Evolutionary conservation across 1,140 invertebrate species (phyloP), one percentile per base, ranked within the genome.

Genomic region (Sminthurinus signatus): DNA sequence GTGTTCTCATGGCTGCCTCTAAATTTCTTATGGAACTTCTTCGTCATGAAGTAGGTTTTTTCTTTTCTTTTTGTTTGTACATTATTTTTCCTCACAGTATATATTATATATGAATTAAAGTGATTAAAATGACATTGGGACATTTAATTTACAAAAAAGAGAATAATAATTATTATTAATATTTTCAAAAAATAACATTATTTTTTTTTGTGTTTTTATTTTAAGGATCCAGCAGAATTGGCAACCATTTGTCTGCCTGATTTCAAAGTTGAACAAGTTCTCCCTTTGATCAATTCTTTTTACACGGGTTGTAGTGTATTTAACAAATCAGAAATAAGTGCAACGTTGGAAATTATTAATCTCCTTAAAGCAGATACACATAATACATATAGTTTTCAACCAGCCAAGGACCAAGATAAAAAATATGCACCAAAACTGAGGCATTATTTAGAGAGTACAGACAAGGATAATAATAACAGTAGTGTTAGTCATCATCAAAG

Each of bases 1-100:
- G 56, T 59, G 42, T 59, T 28, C 42, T 59, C 21, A 59, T 59
- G 36, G 56, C 56, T 27, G 14, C 36, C 17, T 59, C 56, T 2
- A 14, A 2, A 8, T 43, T 59, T 36, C 39, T 59, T 5, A 28
- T 2, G 56, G 36, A 59, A 19, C 25, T 44, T 5, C 42, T 59
- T 10, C 4, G 43, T 19, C 5, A 43, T 27, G 42, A 59, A 23
- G 56, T 59, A 28, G 25, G 36, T 17, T 15, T 36, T 36, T 36
- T 8, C 32, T 36, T 15, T 36, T 15, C 32, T 36, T 15, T 5
- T 36, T 36, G 32, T 36, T 36, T 36, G 32, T 8, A 5, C 15
- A 36, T 15, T 36, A 36, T 15, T 36, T 36, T 5, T 36, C 32
- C 5, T 36, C 32, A 36, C 5, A n/a, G n/a, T n/a, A n/a, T n/a